Percentiles rank a stretch among this genome's conserved stretches.
These are phyloP conservation scores for Meloidogyne floridensis DNA, from an alignment of 1,140 invertebrate species.

Conservation along the genomic window DNA sequence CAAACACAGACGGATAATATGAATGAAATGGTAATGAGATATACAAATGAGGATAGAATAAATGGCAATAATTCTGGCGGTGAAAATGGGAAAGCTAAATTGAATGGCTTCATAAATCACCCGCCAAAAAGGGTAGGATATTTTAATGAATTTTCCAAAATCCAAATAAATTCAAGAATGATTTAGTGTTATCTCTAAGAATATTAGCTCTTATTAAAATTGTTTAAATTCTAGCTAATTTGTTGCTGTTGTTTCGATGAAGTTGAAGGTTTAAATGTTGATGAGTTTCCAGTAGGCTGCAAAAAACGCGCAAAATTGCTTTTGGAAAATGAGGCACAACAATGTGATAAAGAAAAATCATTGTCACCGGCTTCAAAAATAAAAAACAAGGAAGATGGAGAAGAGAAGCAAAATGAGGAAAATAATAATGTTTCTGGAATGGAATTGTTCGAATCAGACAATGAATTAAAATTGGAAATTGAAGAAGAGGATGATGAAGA, in stretches of 20 bases:
- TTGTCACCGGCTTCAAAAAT: neutral
- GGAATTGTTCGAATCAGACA: constrained; percentile 8
- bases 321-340: neutral
- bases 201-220: neutral
- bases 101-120: neutral
- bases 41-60: neutral
- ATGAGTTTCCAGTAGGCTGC: constrained; percentile 17
- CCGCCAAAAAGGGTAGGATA: neutral
- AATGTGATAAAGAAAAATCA: neutral
- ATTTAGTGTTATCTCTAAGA: too few species aligned
- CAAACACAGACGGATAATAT: neutral
- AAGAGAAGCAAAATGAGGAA: neutral
- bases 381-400: neutral
- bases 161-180: too few species aligned
- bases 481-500: constrained; percentile 29
- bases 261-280: neutral
- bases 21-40: neutral
- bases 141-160: too few species aligned
- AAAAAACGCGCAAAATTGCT: constrained; percentile 7
- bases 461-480: constrained; percentile 20
- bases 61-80: neutral
- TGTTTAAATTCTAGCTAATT: constrained; percentile 7
- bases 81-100: constrained; percentile 9
- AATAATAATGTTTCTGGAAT: neutral
- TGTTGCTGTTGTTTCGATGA: constrained; percentile 31